Percentiles rank a stretch among this genome's conserved stretches.
phyloP scores from a whole-genome alignment of 53 echinoderm and acorn worm genomes.

The Stichopus horrens region DNA sequence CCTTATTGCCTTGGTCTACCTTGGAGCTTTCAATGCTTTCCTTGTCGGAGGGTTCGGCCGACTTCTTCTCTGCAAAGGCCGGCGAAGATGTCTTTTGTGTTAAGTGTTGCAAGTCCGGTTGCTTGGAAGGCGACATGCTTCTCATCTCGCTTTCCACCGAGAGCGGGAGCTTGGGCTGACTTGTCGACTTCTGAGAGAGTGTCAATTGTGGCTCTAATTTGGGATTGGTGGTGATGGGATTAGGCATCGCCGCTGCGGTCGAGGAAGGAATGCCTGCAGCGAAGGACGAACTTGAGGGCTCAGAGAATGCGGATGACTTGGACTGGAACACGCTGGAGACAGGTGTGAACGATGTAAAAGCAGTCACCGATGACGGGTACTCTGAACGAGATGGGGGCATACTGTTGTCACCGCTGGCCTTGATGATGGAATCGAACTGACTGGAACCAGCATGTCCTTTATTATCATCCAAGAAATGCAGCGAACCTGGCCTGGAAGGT shows the following conservation, averaged over 20 bases:
- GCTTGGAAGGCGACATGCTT: constrained; percentile 6
- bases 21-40: not conserved
- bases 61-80: not conserved
- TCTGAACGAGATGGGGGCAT: constrained; percentile 1
- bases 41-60: not conserved
- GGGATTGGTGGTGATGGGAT: constrained; percentile 23
- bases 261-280: constrained; percentile 21
- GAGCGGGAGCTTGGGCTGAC: constrained; percentile 7
- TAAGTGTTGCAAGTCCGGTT: not conserved
- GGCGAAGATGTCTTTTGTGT: not conserved
- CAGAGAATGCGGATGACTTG: constrained; percentile 40
- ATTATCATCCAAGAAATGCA: constrained; percentile 22
- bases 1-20: not conserved
- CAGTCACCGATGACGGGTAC: constrained; percentile 1
- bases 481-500: not conserved
- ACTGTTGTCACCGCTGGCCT: not conserved
- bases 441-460: constrained; percentile 8
- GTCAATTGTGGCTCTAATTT: constrained; percentile 26
- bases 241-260: not conserved
- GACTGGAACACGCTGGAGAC: constrained; percentile 24
- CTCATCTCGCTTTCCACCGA: constrained; percentile 9
- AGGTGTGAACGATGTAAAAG: constrained; percentile 9
- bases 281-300: constrained; percentile 4
- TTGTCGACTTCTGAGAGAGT: constrained; percentile 8
- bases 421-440: constrained; percentile 27